phyloP scores from a whole-genome alignment of 2,113 vertebrate species.

The Cathartes aura region DNA sequence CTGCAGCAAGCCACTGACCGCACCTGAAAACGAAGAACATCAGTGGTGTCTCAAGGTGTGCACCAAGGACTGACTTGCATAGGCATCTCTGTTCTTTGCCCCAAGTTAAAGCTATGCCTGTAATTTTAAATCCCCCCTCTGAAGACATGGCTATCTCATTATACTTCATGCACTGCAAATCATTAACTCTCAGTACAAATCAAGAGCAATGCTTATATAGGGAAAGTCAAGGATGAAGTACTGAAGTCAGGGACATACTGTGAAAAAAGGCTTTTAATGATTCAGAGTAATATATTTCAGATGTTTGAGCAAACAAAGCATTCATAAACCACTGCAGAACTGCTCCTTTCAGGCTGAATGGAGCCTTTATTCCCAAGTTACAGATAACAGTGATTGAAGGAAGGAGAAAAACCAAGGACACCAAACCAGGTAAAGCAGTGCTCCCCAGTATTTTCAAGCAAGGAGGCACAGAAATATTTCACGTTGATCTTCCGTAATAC shows the following conservation, averaged over 20 bases:
- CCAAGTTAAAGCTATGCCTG: background rate
- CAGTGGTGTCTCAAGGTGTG: background rate
- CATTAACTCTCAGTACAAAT: background rate
- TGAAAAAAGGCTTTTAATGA: conserved; percentile 31
- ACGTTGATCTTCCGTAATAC: background rate
- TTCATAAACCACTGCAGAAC: background rate
- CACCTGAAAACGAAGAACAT: background rate
- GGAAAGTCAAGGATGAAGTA: conserved; percentile 21
- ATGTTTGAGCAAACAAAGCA: conserved; percentile 45
- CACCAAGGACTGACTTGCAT: background rate
- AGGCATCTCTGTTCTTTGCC: background rate
- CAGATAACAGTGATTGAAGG: background rate
- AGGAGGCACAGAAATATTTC: background rate
- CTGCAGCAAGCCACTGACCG: background rate
- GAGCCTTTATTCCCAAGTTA: background rate
- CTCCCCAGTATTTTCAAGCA: background rate
- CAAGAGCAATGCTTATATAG: background rate
- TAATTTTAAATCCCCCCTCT: background rate
- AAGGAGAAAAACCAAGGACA: conserved; percentile 30
- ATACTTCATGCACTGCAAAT: background rate
- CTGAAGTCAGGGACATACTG: conserved; percentile 17
- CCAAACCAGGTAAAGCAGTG: background rate
- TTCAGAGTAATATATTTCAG: background rate
- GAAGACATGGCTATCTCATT: background rate
- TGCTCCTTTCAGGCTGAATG: background rate